Conservation (phyloP, 2,888 invertebrate species). For the Nudaria mundana region DNA sequence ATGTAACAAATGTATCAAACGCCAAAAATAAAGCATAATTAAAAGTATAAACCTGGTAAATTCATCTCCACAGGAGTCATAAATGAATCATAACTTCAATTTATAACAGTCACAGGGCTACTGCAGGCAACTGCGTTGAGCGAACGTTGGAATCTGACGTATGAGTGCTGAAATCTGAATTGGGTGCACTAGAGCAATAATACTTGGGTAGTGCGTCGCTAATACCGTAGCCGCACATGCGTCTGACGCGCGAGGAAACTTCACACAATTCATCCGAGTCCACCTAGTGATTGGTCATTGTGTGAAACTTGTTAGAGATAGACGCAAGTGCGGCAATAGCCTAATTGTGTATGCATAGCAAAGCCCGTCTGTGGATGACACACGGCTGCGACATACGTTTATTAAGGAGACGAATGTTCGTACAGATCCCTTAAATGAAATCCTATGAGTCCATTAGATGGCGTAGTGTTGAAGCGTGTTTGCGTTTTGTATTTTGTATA, state of each 20-base stretch:
- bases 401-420: conserved; percentile 14
- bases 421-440: not conserved
- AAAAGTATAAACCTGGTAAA: no score
- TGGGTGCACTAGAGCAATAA: no score
- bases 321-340: not conserved
- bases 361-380: conserved; percentile 48
- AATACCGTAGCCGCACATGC: no score
- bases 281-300: conserved; percentile 49
- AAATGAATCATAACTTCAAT: not conserved
- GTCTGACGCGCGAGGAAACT: no score
- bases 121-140: conserved; percentile 32
- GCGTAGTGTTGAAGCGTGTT: not conserved
- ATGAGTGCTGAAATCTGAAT: conserved; percentile 39
- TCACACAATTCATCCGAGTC: no score
- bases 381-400: conserved; percentile 21
- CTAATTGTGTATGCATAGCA: conserved; percentile 20
- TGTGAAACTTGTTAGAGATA: not conserved
- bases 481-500: no score
- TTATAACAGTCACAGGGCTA: not conserved
- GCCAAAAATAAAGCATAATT: not conserved
- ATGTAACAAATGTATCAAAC: not conserved
- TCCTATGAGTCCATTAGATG: not conserved
- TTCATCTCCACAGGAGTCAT: not conserved
- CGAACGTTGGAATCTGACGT: conserved; percentile 59
- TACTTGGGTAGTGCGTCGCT: no score